Percentiles rank a stretch among this genome's conserved stretches.
phyloP scores from a whole-genome alignment of 2,113 vertebrate genomes.

The Anthoscopus minutus region DNA sequence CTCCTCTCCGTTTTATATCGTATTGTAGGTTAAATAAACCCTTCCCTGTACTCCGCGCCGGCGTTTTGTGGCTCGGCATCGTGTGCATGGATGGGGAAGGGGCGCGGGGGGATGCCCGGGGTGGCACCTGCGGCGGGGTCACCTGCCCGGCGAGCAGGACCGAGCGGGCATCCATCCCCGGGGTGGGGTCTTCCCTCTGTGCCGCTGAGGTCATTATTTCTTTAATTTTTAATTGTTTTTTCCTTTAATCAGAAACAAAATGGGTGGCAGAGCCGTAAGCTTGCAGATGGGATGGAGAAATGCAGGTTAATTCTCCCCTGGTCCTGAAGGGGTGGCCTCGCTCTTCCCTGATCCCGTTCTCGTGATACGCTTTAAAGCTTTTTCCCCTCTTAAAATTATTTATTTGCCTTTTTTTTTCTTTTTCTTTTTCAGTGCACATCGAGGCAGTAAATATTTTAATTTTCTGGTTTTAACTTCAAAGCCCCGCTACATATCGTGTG shows the following conservation, averaged over 20 bases:
- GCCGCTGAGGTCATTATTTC: fast-evolving
- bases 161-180: background rate
- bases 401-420: background rate
- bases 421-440: background rate
- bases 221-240: background rate
- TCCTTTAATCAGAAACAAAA: background rate
- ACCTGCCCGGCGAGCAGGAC: background rate
- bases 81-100: background rate
- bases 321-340: constrained; percentile 16
- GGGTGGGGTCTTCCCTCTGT: no score
- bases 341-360: constrained; percentile 17
- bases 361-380: background rate
- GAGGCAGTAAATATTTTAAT: background rate
- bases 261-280: constrained; percentile 15
- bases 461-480: background rate
- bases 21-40: background rate
- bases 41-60: background rate
- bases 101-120: background rate
- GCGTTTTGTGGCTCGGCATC: background rate
- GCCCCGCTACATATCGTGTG: fast-evolving
- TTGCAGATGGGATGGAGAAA: background rate
- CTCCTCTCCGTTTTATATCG: background rate
- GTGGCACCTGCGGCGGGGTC: constrained; percentile 1
- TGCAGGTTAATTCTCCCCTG: constrained; percentile 35
- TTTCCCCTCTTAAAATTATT: background rate